Evolutionary conservation across 2,888 invertebrate species (phyloP).

Genomic region (Amphipoea lucens): DNA sequence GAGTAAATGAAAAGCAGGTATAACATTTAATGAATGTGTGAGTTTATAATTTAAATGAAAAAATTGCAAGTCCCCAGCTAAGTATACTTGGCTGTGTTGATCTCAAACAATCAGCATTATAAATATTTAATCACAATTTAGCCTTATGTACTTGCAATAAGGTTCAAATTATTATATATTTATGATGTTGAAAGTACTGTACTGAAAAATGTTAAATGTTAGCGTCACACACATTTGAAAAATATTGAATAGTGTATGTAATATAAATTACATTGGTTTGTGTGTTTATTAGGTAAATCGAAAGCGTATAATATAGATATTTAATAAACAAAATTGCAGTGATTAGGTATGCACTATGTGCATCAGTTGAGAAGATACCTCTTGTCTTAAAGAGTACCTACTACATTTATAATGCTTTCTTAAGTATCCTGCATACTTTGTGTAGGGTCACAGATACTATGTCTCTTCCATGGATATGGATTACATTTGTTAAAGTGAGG

Average conservation of each 20-base stretch:
- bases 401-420: background rate
- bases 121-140: conserved; percentile 45
- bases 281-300: conserved; percentile 44
- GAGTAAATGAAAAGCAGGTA: conserved; percentile 25
- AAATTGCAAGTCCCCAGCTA: conserved; percentile 18
- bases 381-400: background rate
- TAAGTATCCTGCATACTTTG: conserved; percentile 7
- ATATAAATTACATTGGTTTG: too few species aligned
- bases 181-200: conserved; percentile 58
- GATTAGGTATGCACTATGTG: conserved; percentile 50
- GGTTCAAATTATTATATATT: conserved; percentile 40
- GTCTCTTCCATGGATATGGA: conserved; percentile 13
- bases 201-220: conserved; percentile 39
- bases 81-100: conserved; percentile 53
- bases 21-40: background rate
- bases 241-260: conserved; percentile 19
- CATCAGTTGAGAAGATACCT: conserved; percentile 13
- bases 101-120: conserved; percentile 63
- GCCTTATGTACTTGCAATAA: conserved; percentile 16
- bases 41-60: background rate
- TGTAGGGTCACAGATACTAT: conserved; percentile 23
- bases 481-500: background rate
- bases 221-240: conserved; percentile 26
- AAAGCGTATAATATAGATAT: conserved; percentile 10
- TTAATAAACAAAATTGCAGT: conserved; percentile 10